Conservation (phyloP, 1,140 invertebrate genomes). For the Drosophila mojavensis region DNA sequence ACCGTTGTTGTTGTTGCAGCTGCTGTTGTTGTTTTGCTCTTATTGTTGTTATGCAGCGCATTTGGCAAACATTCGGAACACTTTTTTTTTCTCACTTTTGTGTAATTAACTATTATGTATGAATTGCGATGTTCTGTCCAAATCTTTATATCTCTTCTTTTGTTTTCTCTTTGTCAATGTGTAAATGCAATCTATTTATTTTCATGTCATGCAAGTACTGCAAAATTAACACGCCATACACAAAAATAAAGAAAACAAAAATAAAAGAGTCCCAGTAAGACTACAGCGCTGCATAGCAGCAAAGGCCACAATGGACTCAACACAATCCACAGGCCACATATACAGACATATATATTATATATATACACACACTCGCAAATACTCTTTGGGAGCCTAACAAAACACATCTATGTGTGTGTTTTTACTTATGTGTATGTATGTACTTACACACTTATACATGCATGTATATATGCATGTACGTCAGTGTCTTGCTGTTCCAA, state of each 20-base stretch:
- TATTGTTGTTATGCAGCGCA: slow-evolving; percentile 38
- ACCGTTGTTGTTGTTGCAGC: slow-evolving; percentile 13
- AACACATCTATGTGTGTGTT: slow-evolving; percentile 29
- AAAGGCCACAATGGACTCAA: slow-evolving; percentile 38
- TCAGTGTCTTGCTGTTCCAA: slow-evolving; percentile 31
- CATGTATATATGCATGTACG: background rate
- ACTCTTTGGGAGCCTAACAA: slow-evolving; percentile 36
- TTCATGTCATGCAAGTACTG: slow-evolving; percentile 21
- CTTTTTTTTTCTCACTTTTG: background rate
- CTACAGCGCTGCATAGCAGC: slow-evolving; percentile 37
- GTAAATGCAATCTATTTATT: slow-evolving; percentile 38
- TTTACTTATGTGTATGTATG: background rate
- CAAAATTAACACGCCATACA: slow-evolving; percentile 47
- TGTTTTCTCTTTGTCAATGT: slow-evolving; percentile 7
- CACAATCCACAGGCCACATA: slow-evolving; percentile 13
- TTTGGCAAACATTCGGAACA: slow-evolving; percentile 14
- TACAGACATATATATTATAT: background rate
- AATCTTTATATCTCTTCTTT: slow-evolving; percentile 11
- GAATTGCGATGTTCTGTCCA: slow-evolving; percentile 12
- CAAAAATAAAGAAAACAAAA: slow-evolving; percentile 10
- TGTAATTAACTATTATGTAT: background rate
- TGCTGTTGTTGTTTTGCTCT: slow-evolving; percentile 7
- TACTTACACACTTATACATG: background rate
- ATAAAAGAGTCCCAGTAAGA: slow-evolving; percentile 29
- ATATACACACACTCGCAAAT: background rate